A percentile compares a stretch with the other conserved stretches of the same genome.
Conservation (phyloP, 2,888 invertebrate genomes). For the Seira ritae region DNA sequence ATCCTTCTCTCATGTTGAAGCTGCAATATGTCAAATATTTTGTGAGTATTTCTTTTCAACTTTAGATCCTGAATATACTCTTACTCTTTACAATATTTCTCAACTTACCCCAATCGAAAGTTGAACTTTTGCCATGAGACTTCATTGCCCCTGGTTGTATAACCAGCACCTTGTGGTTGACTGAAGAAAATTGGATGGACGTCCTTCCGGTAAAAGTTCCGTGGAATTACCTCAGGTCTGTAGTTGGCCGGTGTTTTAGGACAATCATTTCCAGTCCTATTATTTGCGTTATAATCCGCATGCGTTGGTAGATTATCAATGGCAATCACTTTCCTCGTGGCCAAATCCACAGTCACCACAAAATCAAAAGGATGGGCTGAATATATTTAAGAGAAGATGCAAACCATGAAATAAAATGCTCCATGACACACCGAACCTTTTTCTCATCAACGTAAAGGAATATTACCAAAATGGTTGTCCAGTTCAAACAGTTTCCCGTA, state of each 20-base stretch:
- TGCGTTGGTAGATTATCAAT: constrained; percentile 57
- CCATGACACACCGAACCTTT: neutral
- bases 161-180: constrained; percentile 50
- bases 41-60: no score
- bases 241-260: constrained; percentile 33
- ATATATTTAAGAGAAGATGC: neutral
- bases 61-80: no score
- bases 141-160: constrained; percentile 42
- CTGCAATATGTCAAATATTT: no score
- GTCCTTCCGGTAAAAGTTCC: constrained; percentile 40
- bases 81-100: no score
- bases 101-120: constrained; percentile 50
- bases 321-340: constrained; percentile 22
- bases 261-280: constrained; percentile 33
- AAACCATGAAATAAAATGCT: neutral
- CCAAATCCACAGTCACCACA: constrained; percentile 45
- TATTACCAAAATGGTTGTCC: constrained; percentile 51
- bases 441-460: no score
- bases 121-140: constrained; percentile 65
- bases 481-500: constrained; percentile 41
- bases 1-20: constrained; percentile 45
- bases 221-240: neutral
- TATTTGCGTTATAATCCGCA: constrained; percentile 34
- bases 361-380: constrained; percentile 65
- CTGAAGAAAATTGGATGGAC: constrained; percentile 36